A percentile compares a stretch with the other conserved stretches of the same genome.
Evolutionary conservation across 2,888 invertebrate species (phyloP).

Genomic region (Griposia aprilina): DNA sequence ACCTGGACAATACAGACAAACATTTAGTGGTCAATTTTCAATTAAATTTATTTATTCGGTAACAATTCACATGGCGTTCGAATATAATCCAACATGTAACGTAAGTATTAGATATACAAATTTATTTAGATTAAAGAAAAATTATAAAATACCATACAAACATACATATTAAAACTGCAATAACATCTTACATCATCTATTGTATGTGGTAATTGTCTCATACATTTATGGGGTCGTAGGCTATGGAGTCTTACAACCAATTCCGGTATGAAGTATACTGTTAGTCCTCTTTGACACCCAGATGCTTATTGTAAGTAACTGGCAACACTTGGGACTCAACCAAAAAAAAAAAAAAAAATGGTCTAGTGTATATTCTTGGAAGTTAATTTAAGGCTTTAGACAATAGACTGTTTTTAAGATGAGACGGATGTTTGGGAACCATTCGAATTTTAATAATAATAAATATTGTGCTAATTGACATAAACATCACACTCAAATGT

Average conservation of each 20-base stretch:
- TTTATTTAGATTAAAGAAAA: neutral
- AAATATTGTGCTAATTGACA: neutral
- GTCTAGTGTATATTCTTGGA: neutral
- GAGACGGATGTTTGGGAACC: neutral
- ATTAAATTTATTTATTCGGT: neutral
- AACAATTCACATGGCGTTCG: neutral
- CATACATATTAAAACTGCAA: neutral
- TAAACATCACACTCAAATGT: neutral
- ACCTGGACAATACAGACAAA: conserved; percentile 87
- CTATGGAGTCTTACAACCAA: conserved; percentile 80
- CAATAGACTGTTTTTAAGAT: neutral
- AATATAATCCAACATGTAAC: neutral
- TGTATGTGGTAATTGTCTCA: conserved; percentile 75
- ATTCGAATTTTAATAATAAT: neutral
- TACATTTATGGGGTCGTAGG: conserved; percentile 83
- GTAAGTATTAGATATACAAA: neutral
- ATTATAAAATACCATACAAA: too few relatives aligned
- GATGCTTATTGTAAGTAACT: conserved; percentile 82
- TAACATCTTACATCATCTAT: neutral
- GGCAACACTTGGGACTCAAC: conserved; percentile 87
- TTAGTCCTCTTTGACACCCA: conserved; percentile 90
- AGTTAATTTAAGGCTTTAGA: neutral
- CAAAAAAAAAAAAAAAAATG: too few relatives aligned
- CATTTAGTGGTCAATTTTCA: neutral
- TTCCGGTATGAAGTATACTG: conserved; percentile 84